Conservation (phyloP, 1,140 invertebrate species). For the Drosophila nigromelanica region DNA sequence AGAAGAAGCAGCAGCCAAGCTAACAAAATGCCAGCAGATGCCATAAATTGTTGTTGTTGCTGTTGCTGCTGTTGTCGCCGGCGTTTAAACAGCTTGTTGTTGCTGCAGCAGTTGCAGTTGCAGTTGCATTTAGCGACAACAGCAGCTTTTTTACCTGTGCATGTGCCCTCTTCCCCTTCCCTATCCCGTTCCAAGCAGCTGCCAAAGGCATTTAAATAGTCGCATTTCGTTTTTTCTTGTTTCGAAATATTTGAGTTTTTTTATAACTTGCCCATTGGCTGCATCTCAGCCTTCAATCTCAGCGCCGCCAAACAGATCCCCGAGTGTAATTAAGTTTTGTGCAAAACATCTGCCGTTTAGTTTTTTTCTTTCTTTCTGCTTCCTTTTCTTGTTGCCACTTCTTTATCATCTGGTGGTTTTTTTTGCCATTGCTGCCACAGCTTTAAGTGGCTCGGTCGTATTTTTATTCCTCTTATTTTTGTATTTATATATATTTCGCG, state of each 20-base stretch:
- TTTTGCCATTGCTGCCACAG: slow-evolving; percentile 18
- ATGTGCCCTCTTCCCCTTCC: neutral
- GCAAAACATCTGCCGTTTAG: slow-evolving; percentile 73
- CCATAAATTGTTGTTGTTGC: slow-evolving; percentile 63
- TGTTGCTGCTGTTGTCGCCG: slow-evolving; percentile 44
- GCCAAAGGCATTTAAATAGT: slow-evolving; percentile 60
- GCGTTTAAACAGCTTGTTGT: slow-evolving; percentile 59
- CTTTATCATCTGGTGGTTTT: slow-evolving; percentile 7
- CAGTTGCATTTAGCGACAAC: slow-evolving; percentile 47
- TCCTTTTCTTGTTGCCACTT: slow-evolving; percentile 15
- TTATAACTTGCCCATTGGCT: slow-evolving; percentile 2
- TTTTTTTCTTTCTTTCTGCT: slow-evolving; percentile 8
- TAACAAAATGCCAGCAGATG: slow-evolving; percentile 60
- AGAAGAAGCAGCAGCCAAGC: slow-evolving; percentile 16
- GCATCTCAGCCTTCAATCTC: slow-evolving; percentile 74
- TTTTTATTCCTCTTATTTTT: slow-evolving; percentile 1
- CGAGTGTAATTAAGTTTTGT: slow-evolving; percentile 75
- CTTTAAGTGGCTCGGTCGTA: slow-evolving; percentile 35
- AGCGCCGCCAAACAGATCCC: slow-evolving; percentile 36
- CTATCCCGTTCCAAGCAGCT: slow-evolving; percentile 19
- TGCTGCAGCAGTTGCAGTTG: slow-evolving; percentile 47
- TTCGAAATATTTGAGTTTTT: slow-evolving; percentile 15
- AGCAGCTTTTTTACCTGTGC: slow-evolving; percentile 70
- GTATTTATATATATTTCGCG: slow-evolving; percentile 38
- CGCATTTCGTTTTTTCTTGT: slow-evolving; percentile 25